phyloP scores from a whole-genome alignment of 2,113 vertebrate genomes.

The Lepus europaeus region DNA sequence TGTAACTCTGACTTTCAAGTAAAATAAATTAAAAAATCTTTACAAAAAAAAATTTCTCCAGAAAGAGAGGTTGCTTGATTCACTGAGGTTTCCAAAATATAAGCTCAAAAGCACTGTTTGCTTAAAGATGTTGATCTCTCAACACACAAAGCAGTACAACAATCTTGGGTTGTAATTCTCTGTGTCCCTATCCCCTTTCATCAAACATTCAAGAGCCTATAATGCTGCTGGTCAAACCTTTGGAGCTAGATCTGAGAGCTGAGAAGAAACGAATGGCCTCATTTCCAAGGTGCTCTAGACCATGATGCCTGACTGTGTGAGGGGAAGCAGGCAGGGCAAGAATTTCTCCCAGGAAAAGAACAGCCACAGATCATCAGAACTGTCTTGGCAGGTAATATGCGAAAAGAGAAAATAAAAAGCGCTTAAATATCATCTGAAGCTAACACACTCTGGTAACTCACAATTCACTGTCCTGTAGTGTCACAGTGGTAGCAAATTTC shows the following conservation, averaged over 20 bases:
- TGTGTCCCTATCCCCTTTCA: conserved; percentile 7
- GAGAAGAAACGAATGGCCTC: conserved; percentile 57
- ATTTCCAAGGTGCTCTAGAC: background rate
- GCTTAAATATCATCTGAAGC: background rate
- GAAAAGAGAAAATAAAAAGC: conserved; percentile 40
- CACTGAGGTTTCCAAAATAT: background rate
- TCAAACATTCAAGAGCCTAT: background rate
- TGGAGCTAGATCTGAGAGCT: conserved; percentile 5
- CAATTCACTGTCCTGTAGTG: conserved; percentile 61
- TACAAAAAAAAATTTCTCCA: conserved; percentile 33
- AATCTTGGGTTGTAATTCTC: conserved; percentile 52
- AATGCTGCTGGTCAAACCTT: background rate
- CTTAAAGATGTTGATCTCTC: conserved; percentile 61
- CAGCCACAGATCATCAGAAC: background rate
- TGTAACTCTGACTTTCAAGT: too few relatives aligned
- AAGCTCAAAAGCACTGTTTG: conserved; percentile 28
- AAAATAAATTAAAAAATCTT: too few relatives aligned
- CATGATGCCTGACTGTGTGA: background rate
- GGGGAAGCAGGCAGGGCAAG: background rate
- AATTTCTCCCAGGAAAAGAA: conserved; percentile 11
- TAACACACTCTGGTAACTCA: conserved; percentile 46
- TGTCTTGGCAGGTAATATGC: background rate
- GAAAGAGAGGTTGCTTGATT: conserved; percentile 54
- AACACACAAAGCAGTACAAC: conserved; percentile 46
- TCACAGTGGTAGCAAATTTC: conserved; percentile 54